These are phyloP conservation scores for Euleptes europaea DNA, from an alignment of 2,113 vertebrate species.

Conservation along the genomic window DNA sequence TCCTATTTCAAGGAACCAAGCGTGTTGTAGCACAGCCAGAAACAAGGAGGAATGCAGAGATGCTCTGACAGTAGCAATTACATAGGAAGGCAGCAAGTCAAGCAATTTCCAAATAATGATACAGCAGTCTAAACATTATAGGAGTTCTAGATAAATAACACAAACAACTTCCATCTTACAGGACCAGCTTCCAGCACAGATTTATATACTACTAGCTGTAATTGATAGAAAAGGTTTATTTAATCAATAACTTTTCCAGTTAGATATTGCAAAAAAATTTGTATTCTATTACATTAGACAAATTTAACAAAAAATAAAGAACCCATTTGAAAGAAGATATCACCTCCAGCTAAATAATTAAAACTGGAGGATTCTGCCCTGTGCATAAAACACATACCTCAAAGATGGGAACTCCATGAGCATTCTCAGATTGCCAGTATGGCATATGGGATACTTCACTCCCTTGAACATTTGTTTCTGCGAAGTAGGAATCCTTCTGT, in stretches of 20 bases:
- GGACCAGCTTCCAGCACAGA: background rate
- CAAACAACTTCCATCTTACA: background rate
- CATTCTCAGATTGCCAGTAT: background rate
- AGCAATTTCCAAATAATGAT: conserved; percentile 19
- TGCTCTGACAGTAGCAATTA: background rate
- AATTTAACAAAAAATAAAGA: background rate
- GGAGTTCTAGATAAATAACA: background rate
- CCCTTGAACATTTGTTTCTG: background rate
- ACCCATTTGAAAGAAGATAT: background rate
- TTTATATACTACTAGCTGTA: background rate
- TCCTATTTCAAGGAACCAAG: conserved; percentile 8
- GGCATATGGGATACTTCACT: background rate
- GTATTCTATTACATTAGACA: background rate
- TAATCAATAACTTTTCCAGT: background rate
- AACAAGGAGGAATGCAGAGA: background rate
- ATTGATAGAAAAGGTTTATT: background rate
- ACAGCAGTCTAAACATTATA: background rate
- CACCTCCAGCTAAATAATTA: background rate
- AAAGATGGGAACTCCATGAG: background rate
- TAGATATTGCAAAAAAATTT: background rate
- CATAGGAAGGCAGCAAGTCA: conserved; percentile 23
- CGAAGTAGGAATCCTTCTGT: background rate
- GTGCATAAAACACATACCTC: background rate
- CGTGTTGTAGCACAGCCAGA: background rate
- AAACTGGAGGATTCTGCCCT: background rate